Base-by-base conservation (phyloP, 2,888 invertebrate genomes). In the Ectemnius lituratus region DNA sequence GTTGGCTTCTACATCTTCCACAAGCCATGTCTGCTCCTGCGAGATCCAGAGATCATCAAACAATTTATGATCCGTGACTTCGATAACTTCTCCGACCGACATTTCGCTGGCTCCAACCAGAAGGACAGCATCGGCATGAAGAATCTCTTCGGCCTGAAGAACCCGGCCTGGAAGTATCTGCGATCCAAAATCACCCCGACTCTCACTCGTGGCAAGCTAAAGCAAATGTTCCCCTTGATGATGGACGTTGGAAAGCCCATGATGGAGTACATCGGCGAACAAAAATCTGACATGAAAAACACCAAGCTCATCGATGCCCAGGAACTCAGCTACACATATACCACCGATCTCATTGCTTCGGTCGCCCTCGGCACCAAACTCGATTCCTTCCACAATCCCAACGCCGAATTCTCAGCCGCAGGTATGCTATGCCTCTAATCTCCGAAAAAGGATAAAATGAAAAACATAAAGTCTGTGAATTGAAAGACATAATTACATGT, bases 171-270 rank as follows among this genome's bases (percentile, higher is more conserved):
- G 94, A 93, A 91, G 81, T 88, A 88, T 47, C 82, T 93, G 16
- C 88, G 94, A 27, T 82, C 90, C 0, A 92, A 92, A 76, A 85
- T 93, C 45, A 91, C 92, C 0, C 93, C 93, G 0, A 91, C 92
- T 0, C 92, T 94, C 81, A 92, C 93, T 0, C 91, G 92, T 1
- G 93, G 92, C 20, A 94, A 93, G 85, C 87, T 94, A 68, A 93
- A 92, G 83, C 87, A 85, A 57, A 93, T 93, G 93, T 90, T 92
- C 28, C 90, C 90, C 0, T 86, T 92, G 45, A 91, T 93, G 85
- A 79, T 88, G 52, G 90, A 91, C 60, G 91, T 90, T 37, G 88
- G 90, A 0, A 58, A 84, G 1, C 87, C 88, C 0, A 88, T 89
- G 89, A 85, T 88, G 78, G 59, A 82, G 5, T 86, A 83, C 57